Conservation (phyloP, 1,140 invertebrate genomes). For the Diuraphis noxia region DNA sequence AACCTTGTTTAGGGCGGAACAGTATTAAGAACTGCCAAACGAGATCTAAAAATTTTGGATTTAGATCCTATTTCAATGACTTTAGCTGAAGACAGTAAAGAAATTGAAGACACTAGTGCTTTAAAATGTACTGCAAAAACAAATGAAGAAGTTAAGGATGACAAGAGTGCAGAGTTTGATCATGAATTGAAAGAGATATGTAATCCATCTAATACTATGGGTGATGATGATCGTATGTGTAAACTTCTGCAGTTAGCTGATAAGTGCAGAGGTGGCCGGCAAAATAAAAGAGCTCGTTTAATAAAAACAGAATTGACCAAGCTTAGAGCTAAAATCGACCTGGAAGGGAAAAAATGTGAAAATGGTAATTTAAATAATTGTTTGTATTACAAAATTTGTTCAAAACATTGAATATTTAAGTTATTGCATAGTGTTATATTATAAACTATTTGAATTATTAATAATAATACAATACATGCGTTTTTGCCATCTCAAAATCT, state of each 20-base stretch:
- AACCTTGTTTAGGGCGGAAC: constrained; percentile 65
- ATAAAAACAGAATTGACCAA: constrained; percentile 47
- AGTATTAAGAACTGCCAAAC: constrained; percentile 76
- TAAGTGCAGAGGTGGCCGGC: constrained; percentile 59
- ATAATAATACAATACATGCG: background rate
- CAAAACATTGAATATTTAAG: background rate
- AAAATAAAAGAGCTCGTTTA: constrained; percentile 59
- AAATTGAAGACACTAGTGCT: constrained; percentile 56
- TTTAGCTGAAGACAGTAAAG: constrained; percentile 55
- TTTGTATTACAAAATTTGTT: background rate
- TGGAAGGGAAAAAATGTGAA: constrained; percentile 12
- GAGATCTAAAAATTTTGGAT: constrained; percentile 73
- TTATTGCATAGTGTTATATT: background rate
- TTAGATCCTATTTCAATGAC: constrained; percentile 60
- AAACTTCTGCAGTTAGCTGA: constrained; percentile 64
- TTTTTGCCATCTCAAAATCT: background rate
- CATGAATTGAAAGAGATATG: constrained; percentile 59
- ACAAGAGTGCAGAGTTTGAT: constrained; percentile 63
- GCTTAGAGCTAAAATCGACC: constrained; percentile 24
- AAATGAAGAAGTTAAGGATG: constrained; percentile 59
- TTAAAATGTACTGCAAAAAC: constrained; percentile 56
- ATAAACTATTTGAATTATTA: background rate
- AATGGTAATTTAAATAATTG: constrained; percentile 16
- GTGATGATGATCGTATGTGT: constrained; percentile 61
- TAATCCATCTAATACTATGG: constrained; percentile 55